Evolutionary conservation across 2,113 vertebrate species (phyloP).

Genomic region (Acanthochromis polyacanthus): DNA sequence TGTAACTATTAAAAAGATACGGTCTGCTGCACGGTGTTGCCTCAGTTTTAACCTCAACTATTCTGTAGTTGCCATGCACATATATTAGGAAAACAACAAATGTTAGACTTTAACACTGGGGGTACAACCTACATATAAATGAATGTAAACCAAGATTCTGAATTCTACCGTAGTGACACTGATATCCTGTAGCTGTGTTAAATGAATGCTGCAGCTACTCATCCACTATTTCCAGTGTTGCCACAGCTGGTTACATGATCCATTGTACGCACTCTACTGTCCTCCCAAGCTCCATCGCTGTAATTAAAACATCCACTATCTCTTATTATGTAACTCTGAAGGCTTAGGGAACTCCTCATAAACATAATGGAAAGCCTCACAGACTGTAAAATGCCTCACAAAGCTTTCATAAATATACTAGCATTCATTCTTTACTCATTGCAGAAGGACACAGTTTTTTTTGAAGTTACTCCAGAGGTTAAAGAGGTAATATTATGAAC

Average conservation of each 20-base stretch:
- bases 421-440: conserved; percentile 46
- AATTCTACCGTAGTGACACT: not conserved
- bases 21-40: too few relatives aligned
- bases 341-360: conserved; percentile 38
- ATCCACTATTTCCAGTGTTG: not conserved
- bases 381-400: conserved; percentile 44
- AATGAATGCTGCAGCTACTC: conserved; percentile 13
- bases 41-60: too few relatives aligned
- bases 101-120: not conserved
- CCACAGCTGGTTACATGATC: conserved; percentile 9
- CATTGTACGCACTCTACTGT: not conserved
- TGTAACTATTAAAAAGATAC: too few relatives aligned
- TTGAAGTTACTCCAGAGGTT: conserved; percentile 29
- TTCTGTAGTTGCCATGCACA: not conserved
- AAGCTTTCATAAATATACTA: conserved; percentile 36
- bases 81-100: not conserved
- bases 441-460: conserved; percentile 42
- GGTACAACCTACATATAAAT: not conserved
- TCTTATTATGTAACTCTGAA: conserved; percentile 30
- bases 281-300: conserved; percentile 5
- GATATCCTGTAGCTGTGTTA: not conserved
- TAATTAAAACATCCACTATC: conserved; percentile 39
- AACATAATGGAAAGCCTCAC: conserved; percentile 31
- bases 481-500: conserved; percentile 33
- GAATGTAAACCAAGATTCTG: not conserved